These are phyloP conservation scores for Pogonognathellus flavescens DNA, from an alignment of 1,140 invertebrate species.

Conservation along the genomic window DNA sequence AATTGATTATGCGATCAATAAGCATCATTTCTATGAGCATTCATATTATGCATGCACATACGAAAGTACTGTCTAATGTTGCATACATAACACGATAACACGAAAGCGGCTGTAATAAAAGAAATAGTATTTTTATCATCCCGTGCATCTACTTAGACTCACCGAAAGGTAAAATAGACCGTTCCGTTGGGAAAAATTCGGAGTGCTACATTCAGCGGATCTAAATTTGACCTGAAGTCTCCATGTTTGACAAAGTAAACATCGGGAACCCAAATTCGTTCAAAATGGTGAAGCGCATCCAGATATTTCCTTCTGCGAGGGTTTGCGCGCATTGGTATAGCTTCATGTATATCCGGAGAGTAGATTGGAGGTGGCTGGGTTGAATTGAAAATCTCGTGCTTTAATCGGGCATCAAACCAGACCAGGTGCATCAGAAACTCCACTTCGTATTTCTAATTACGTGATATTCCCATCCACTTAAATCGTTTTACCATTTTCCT, in stretches of 20 bases:
- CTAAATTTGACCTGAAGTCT: slow-evolving; percentile 91
- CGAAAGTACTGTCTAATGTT: not conserved
- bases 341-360: slow-evolving; percentile 53
- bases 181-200: slow-evolving; percentile 91
- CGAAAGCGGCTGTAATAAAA: not conserved
- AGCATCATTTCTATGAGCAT: too few species aligned
- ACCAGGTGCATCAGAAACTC: slow-evolving; percentile 91
- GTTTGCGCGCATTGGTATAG: slow-evolving; percentile 60
- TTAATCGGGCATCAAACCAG: slow-evolving; percentile 88
- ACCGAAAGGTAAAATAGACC: slow-evolving; percentile 87
- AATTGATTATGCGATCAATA: too few species aligned
- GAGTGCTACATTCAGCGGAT: slow-evolving; percentile 90
- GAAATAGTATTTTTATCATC: not conserved
- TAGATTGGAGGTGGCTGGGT: slow-evolving; percentile 29
- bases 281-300: slow-evolving; percentile 91
- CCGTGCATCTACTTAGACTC: not conserved
- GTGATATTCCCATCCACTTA: not conserved
- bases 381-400: slow-evolving; percentile 82
- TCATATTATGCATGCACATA: not conserved
- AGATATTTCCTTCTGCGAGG: slow-evolving; percentile 83
- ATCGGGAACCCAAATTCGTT: slow-evolving; percentile 91
- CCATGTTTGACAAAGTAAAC: slow-evolving; percentile 96
- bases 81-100: not conserved
- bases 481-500: not conserved
- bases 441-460: slow-evolving; percentile 90